phyloP scores from a whole-genome alignment of 2,888 invertebrate genomes.

The Agriopis leucophaearia region DNA sequence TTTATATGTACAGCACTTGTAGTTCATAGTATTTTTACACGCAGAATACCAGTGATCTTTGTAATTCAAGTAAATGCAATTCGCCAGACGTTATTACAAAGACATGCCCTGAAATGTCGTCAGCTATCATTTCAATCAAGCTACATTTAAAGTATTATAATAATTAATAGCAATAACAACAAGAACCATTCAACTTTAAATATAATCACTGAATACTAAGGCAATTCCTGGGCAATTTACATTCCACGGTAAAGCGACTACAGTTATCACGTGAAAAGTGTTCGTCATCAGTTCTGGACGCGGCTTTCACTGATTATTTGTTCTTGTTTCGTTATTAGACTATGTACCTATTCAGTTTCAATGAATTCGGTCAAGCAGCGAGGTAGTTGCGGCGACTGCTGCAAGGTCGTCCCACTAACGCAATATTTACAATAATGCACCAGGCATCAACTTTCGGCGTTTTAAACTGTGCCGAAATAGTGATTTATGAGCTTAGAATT shows the following conservation, averaged over 20 bases:
- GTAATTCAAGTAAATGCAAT: too few species aligned
- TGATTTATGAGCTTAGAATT: not conserved
- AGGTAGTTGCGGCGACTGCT: constrained; percentile 53
- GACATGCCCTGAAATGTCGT: too few species aligned
- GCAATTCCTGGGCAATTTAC: not conserved
- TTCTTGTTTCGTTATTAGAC: constrained; percentile 53
- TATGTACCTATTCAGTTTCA: constrained; percentile 60
- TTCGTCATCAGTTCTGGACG: constrained; percentile 16
- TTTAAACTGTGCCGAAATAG: constrained; percentile 27
- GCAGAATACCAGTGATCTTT: too few species aligned
- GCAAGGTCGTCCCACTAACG: constrained; percentile 59
- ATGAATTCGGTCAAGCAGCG: constrained; percentile 67
- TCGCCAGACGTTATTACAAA: too few species aligned
- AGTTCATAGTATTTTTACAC: too few species aligned
- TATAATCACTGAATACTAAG: too few species aligned
- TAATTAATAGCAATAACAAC: too few species aligned
- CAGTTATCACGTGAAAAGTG: constrained; percentile 10
- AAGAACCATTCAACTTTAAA: not conserved
- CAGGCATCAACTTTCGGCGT: constrained; percentile 42
- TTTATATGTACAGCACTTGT: too few species aligned
- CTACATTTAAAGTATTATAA: too few species aligned
- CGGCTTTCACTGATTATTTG: constrained; percentile 20
- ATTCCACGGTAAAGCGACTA: constrained; percentile 4
- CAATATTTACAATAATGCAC: constrained; percentile 47
- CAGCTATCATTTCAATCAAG: too few species aligned